Evolutionary conservation across 2,113 vertebrate genomes (phyloP).

Genomic region (Phainopepla nitens): DNA sequence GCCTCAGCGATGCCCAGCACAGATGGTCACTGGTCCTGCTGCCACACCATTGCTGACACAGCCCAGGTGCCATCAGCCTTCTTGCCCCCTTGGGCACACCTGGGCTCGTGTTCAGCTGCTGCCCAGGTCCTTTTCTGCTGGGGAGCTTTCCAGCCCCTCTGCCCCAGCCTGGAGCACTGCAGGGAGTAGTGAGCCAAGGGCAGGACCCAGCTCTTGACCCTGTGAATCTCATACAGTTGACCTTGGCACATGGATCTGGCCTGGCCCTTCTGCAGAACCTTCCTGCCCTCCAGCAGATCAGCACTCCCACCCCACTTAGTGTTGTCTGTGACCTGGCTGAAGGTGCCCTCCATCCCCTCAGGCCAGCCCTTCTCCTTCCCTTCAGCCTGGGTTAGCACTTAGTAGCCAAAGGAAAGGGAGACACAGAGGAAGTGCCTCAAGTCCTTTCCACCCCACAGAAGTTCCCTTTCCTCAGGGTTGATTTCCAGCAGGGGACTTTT

Average conservation of each 20-base stretch:
- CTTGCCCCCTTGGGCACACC: too few species aligned
- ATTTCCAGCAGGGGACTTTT: not conserved
- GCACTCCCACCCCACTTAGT: not conserved
- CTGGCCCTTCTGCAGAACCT: not conserved
- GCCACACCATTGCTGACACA: not conserved
- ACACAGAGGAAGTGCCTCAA: not conserved
- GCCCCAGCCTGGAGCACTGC: not conserved
- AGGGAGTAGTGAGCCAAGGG: not conserved
- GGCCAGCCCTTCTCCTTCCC: not conserved
- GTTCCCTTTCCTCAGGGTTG: not conserved
- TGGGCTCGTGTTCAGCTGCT: not conserved
- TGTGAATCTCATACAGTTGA: too few species aligned
- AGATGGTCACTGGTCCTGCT: not conserved
- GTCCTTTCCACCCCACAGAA: not conserved
- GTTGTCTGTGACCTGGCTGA: not conserved
- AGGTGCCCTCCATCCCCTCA: not conserved
- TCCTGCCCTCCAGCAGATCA: not conserved
- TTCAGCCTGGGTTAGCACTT: not conserved
- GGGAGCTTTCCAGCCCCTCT: not conserved
- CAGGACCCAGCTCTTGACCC: not conserved
- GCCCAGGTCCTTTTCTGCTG: not conserved
- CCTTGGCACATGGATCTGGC: not conserved
- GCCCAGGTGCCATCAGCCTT: not conserved
- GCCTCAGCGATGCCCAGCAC: not conserved
- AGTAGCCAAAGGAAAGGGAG: not conserved